Conservation (phyloP, 1,140 invertebrate species). For the Cotesia vestalis region DNA sequence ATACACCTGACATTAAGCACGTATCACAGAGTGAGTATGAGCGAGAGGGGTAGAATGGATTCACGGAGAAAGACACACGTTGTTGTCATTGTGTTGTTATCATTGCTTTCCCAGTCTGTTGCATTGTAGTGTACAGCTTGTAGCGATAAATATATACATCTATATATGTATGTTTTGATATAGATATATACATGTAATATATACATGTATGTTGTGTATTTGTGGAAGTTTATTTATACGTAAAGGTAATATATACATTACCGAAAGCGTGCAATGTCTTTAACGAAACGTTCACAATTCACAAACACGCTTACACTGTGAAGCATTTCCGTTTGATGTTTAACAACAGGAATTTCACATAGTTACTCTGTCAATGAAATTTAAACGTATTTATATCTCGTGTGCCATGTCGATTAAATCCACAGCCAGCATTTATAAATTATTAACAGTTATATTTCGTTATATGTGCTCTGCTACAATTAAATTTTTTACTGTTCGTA, state of each 20-base stretch:
- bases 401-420: not conserved
- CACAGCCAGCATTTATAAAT: no score
- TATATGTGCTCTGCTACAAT: no score
- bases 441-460: no score
- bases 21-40: not conserved
- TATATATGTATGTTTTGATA: conserved; percentile 10
- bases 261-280: not conserved
- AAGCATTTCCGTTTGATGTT: not conserved
- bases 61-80: conserved; percentile 13
- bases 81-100: no score
- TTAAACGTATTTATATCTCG: not conserved
- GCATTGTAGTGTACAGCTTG: not conserved
- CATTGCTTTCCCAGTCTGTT: not conserved
- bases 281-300: conserved; percentile 8
- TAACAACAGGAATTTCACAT: not conserved
- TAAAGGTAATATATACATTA: not conserved
- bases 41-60: not conserved
- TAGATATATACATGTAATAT: no score
- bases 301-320: not conserved
- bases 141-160: conserved; percentile 13
- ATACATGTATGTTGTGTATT: no score
- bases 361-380: conserved; percentile 5
- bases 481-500: no score
- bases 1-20: not conserved
- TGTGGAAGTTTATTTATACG: no score